Conservation (phyloP, 92 coral and sea anemone genomes). For the Epizoanthus stellaris region DNA sequence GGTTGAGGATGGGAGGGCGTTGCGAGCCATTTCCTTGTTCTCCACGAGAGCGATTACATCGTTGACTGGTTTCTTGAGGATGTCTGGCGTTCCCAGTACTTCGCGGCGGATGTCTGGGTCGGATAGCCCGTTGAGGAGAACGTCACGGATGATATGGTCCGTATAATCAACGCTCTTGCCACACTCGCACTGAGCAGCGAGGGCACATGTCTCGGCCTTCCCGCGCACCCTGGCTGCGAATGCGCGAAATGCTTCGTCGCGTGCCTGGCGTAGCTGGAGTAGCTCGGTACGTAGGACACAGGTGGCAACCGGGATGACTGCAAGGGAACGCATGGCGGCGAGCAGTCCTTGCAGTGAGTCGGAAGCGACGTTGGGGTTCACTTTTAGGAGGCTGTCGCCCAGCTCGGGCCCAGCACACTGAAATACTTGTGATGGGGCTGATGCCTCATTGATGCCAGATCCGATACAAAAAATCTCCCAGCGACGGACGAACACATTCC, state of each 20-base stretch:
- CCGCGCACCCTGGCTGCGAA: conserved; percentile 74
- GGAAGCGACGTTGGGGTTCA: conserved; percentile 50
- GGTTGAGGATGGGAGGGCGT: conserved; percentile 50
- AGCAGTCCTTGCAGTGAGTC: conserved; percentile 44
- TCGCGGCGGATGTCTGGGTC: conserved; percentile 70
- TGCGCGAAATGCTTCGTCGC: conserved; percentile 64
- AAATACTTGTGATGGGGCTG: conserved; percentile 61
- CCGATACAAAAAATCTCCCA: conserved; percentile 68
- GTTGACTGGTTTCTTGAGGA: no score
- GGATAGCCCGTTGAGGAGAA: conserved; percentile 54
- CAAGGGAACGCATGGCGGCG: conserved; percentile 72
- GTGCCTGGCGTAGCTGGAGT: conserved; percentile 58
- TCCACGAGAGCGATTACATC: conserved; percentile 28
- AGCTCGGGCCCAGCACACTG: conserved; percentile 66
- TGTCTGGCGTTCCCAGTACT: background rate
- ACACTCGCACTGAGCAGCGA: conserved; percentile 50
- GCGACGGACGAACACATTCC: conserved; percentile 67
- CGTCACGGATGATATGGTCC: conserved; percentile 59
- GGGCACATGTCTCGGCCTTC: conserved; percentile 74
- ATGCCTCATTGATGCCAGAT: conserved; percentile 56
- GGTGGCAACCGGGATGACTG: conserved; percentile 70
- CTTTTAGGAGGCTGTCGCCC: conserved; percentile 66
- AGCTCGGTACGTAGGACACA: conserved; percentile 69
- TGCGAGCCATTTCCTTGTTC: conserved; percentile 53
- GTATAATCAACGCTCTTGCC: conserved; percentile 57